Conservation (phyloP, 2,113 vertebrate genomes). For the Nettapus auritus region DNA sequence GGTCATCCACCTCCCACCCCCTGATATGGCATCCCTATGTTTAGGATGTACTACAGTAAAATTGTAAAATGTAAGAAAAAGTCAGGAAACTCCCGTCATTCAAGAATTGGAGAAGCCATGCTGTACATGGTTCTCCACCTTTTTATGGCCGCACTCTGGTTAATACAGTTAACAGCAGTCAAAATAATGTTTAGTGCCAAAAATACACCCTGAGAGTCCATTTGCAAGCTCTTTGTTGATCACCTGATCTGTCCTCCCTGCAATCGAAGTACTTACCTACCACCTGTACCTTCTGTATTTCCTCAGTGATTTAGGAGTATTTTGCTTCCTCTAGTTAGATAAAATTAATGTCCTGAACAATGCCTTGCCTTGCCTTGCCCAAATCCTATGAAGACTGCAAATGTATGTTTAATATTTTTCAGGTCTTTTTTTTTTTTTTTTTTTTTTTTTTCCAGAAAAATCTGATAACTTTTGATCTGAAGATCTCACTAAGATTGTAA, state of each 20-base stretch:
- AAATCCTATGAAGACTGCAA: not conserved
- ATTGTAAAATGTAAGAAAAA: conserved; percentile 32
- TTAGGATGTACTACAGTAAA: not conserved
- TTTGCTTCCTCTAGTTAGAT: not conserved
- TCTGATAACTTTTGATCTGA: not conserved
- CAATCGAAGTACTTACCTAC: not conserved
- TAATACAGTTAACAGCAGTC: conserved; percentile 15
- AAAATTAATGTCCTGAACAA: not conserved
- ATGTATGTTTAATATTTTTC: not conserved
- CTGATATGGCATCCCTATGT: not conserved
- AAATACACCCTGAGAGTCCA: not conserved
- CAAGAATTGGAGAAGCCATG: conserved; percentile 16
- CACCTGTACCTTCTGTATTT: not conserved
- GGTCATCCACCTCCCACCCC: too few relatives aligned
- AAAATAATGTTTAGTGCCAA: conserved; percentile 44
- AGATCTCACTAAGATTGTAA: not conserved
- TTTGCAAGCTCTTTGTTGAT: not conserved
- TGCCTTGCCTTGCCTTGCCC: not conserved
- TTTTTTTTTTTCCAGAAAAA: not conserved
- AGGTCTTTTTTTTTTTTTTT: not conserved
- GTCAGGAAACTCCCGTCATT: not conserved
- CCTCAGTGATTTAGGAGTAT: not conserved
- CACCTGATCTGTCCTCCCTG: not conserved
- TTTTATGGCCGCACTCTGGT: conserved; percentile 15
- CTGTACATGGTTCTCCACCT: not conserved